Base-by-base conservation (phyloP, 2,113 vertebrate species). In the Anolis sagrei region DNA sequence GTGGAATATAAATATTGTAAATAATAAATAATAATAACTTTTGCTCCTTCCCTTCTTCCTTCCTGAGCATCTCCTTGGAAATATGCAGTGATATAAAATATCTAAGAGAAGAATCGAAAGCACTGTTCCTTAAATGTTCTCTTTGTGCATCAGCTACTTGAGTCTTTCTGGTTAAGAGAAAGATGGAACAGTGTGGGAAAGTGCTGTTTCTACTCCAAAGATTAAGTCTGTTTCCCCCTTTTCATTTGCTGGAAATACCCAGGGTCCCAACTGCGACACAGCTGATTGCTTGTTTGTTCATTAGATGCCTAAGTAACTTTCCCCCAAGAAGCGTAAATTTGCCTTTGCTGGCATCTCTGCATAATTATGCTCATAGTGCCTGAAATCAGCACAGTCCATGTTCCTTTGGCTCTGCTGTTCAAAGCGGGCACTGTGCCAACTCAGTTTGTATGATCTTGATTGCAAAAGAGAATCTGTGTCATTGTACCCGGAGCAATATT, bases 291-390 rank as follows among this genome's bases (percentile, higher is more conserved):
- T 83, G 86, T 73, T 74, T 75, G 54, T 64, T 64, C 39, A 74
- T 79, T 66, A 72, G 68, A 78, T 87, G 61, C 44, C 75, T 72
- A 48, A 78, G 81, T 78, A 87, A 78, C 54, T 78, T 78, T 87
- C 48, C 64, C 66, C 32, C 48, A 74, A 87, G 66, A 76, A 79
- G 69, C 39, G 44, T 32, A 23, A 81, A 83, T 61, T 64, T 48
- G 68, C 75, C 81, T 64, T 19, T 78, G 34, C 69, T 82, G 74
- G 51, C 64, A 48, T 77, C 54, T 54, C 48, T 27, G 27, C 32
- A 21, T 62, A 48, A 77, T 87, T 87, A 78, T 49, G 80, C 73
- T 78, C 64, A 32, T 74, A 48, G 49, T 61, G 64, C 36, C 64
- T 82, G 62, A 77, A 87, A 78, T 77, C 49, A 87, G 64, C 36